These are phyloP conservation scores for Allacma fusca DNA, from an alignment of 2,888 invertebrate species.

Conservation along the genomic window DNA sequence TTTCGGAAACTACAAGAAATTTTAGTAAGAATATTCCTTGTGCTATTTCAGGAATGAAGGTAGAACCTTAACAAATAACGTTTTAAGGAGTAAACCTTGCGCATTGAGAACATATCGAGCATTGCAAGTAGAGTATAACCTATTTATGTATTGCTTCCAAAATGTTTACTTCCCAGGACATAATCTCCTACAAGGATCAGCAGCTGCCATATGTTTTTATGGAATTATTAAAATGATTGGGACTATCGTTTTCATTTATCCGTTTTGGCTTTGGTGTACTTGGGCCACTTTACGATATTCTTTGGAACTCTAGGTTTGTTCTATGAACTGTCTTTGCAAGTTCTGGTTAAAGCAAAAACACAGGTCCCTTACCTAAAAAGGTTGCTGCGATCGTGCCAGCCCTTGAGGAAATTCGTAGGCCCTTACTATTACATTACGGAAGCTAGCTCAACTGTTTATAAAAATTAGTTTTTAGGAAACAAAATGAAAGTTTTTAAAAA, in stretches of 20 bases:
- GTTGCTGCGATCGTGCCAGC: not conserved
- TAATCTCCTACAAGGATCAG: slow-evolving; percentile 26
- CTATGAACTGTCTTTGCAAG: not conserved
- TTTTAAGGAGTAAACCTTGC: not conserved
- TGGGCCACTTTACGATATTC: slow-evolving; percentile 29
- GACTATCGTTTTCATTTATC: not conserved
- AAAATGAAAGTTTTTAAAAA: too few species aligned
- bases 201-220: slow-evolving; percentile 25
- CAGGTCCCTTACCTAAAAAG: not conserved
- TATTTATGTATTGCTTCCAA: slow-evolving; percentile 15
- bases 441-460: too few species aligned
- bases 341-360: too few species aligned
- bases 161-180: slow-evolving; percentile 28
- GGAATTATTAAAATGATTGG: not conserved
- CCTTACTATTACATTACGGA: slow-evolving; percentile 5
- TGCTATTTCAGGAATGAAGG: not conserved
- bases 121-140: slow-evolving; percentile 5
- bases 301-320: slow-evolving; percentile 8
- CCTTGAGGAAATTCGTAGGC: not conserved
- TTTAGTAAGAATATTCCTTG: too few species aligned
- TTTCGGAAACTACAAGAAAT: too few species aligned
- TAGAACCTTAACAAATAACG: not conserved
- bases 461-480: too few species aligned
- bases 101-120: not conserved
- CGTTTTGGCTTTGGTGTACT: slow-evolving; percentile 10